Evolutionary conservation across 2,888 invertebrate species (phyloP), one percentile per base, ranked within the genome.

Genomic region (Tipula vernalis): DNA sequence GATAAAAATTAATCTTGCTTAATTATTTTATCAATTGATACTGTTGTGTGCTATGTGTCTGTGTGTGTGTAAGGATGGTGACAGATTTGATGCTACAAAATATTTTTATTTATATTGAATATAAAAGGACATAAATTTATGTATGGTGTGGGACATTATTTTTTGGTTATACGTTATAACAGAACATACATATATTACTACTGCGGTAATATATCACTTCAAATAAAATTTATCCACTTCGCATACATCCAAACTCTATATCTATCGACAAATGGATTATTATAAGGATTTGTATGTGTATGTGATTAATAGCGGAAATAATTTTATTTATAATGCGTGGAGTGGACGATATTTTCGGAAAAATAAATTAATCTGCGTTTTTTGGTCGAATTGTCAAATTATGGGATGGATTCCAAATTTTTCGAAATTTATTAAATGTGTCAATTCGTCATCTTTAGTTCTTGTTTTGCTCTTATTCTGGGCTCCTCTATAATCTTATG

Each of bases 1-100:
- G 71, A 71, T 71, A 71, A 71, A 28, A 71, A 71, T 71, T 71
- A 71, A 71, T 71, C 71, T 71, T 18, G 71, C 71, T 71, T 71
- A 71, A 71, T 71, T 71, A 71, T 71, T 71, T 71, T 71, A 71
- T 71, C 71, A 71, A 71, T 71, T 71, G 71, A 71, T 71, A 71
- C 71, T 71, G 28, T 28, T 71, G 8, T 71, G 28, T 71, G 47
- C 4, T 51, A 5, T n/a, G 51, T 15, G 51, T 51, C 5, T 57
- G 51, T 4, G 10, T 28, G 0, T 28, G 8, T 71, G 3, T 71
- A 28, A 28, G 28, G 28, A 28, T 28, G 71, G 71, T 71, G 71
- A 71, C 71, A 71, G 71, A 71, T 71, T 71, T 71, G 71, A 71
- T 71, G 71, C 28, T 28, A 71, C 28, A 71, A 18, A 71, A 71